These are phyloP conservation scores for Campylorhamphus procurvoides DNA, from an alignment of 2,113 vertebrate genomes.

Conservation along the genomic window DNA sequence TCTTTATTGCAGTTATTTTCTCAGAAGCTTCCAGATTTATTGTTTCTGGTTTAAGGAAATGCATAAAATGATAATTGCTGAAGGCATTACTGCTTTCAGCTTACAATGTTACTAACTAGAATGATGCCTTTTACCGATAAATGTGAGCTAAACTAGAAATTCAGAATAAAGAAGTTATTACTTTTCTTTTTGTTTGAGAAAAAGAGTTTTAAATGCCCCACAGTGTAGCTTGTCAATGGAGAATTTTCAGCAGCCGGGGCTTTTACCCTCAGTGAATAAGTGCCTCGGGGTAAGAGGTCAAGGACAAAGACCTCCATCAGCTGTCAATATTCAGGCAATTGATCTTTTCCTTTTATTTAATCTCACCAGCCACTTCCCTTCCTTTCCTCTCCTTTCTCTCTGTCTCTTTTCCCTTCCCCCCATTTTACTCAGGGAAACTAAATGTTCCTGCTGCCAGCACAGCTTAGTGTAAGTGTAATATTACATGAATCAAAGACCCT, in stretches of 20 bases:
- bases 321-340: conserved; percentile 72
- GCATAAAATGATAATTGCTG: background rate
- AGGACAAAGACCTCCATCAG: conserved; percentile 62
- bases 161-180: background rate
- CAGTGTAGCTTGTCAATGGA: background rate
- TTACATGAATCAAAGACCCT: conserved; percentile 78
- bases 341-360: conserved; percentile 73
- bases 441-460: conserved; percentile 69
- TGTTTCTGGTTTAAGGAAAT: conserved; percentile 17
- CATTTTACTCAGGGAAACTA: conserved; percentile 64
- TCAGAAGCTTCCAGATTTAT: background rate
- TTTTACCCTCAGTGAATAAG: conserved; percentile 41
- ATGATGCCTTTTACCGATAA: background rate
- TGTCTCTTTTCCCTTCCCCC: background rate
- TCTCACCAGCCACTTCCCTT: conserved; percentile 64
- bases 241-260: conserved; percentile 7
- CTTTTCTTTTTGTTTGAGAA: background rate
- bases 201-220: background rate
- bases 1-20: conserved; percentile 8
- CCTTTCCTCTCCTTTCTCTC: background rate
- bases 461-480: conserved; percentile 74
- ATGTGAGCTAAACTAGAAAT: background rate
- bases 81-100: background rate
- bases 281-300: conserved; percentile 52
- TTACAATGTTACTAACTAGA: background rate